Conservation (phyloP, 2,888 invertebrate genomes). For the Noctua janthina region DNA sequence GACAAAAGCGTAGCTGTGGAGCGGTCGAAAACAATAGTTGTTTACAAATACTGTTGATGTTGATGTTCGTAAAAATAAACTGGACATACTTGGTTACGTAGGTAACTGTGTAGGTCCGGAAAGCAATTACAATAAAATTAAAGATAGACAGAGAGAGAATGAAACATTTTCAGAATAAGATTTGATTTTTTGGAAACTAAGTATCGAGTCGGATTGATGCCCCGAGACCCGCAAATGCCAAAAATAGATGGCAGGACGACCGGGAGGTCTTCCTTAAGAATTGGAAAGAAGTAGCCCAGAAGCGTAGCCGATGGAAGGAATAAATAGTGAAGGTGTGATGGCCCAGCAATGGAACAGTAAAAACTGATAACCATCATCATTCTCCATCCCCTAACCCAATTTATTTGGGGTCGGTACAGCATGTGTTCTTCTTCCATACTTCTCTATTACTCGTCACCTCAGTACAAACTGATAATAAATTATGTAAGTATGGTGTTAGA, state of each 20-base stretch:
- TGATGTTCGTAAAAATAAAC: slow-evolving; percentile 54
- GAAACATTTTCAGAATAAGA: too few relatives aligned
- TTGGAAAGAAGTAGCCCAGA: neutral
- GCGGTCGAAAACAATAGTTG: slow-evolving; percentile 41
- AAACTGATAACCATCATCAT: neutral
- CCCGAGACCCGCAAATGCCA: neutral
- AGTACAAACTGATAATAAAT: too few relatives aligned
- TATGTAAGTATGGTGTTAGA: neutral
- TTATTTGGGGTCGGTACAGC: too few relatives aligned
- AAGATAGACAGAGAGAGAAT: neutral
- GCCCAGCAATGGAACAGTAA: neutral
- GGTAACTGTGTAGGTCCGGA: neutral
- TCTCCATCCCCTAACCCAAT: too few relatives aligned
- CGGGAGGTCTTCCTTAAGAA: neutral
- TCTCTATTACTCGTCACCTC: too few relatives aligned
- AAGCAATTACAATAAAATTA: neutral
- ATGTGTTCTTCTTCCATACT: too few relatives aligned
- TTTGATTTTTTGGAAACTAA: neutral
- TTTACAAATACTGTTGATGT: slow-evolving; percentile 52
- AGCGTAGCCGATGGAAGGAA: neutral
- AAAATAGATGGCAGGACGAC: too few relatives aligned
- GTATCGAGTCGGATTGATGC: neutral
- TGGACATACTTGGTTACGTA: slow-evolving; percentile 30
- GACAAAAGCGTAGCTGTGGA: slow-evolving; percentile 19
- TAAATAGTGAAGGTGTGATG: neutral